A percentile compares a stretch with the other conserved stretches of the same genome.
These are phyloP conservation scores for Ellobium chinense DNA, from an alignment of 2,888 invertebrate species.

Conservation along the genomic window DNA sequence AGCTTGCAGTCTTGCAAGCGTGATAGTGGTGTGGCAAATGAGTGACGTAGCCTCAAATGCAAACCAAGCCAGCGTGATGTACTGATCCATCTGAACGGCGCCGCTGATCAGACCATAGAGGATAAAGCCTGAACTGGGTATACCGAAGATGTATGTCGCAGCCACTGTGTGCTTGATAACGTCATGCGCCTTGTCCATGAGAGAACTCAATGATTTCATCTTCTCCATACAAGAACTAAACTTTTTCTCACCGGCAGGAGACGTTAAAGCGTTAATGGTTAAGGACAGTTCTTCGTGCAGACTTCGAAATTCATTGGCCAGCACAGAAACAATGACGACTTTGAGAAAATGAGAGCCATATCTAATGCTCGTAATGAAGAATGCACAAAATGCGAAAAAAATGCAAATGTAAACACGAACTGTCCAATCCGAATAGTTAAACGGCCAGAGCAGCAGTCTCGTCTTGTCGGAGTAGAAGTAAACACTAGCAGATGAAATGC, in stretches of 20 bases:
- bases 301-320: constrained; percentile 11
- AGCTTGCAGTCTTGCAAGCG: constrained; percentile 15
- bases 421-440: background rate
- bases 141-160: constrained; percentile 13
- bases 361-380: constrained; percentile 13
- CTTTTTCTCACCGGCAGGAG: background rate
- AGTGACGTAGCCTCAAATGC: background rate
- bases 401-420: background rate
- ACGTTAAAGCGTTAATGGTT: background rate
- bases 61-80: constrained; percentile 7
- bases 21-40: constrained; percentile 23
- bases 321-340: background rate
- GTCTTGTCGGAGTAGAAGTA: background rate
- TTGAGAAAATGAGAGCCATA: constrained; percentile 32
- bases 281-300: background rate
- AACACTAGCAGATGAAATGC: constrained; percentile 17
- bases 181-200: background rate
- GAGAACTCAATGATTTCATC: background rate
- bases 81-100: constrained; percentile 11
- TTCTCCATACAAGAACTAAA: background rate
- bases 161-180: constrained; percentile 30
- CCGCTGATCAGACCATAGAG: constrained; percentile 23
- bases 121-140: constrained; percentile 9
- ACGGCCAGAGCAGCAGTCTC: constrained; percentile 29
- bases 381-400: constrained; percentile 14